Conservation (phyloP, 2,113 vertebrate genomes). For the Hippocampus barbouri region DNA sequence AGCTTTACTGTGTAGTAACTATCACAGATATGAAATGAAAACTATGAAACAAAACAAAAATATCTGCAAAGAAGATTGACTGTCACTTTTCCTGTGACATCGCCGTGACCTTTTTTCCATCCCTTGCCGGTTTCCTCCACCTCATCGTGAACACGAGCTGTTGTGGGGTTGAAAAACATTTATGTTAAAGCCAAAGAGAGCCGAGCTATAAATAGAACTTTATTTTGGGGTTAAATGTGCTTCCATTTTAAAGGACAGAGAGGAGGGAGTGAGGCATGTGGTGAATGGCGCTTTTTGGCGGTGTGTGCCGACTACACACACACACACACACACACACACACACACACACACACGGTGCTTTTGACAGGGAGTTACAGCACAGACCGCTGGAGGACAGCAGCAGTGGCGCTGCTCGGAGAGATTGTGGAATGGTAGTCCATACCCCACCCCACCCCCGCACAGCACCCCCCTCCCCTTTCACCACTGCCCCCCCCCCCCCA, state of each 20-base stretch:
- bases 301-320: conserved; percentile 38
- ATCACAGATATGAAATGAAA: background rate
- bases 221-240: conserved; percentile 64
- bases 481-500: conserved; percentile 59
- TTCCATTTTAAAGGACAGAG: conserved; percentile 63
- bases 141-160: background rate
- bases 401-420: conserved; percentile 48
- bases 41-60: background rate
- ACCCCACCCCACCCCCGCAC: background rate
- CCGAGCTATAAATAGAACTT: conserved; percentile 56
- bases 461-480: conserved; percentile 18
- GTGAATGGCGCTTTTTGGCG: conserved; percentile 59
- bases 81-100: background rate
- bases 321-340: conserved; percentile 23
- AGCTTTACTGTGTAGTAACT: background rate
- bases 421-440: conserved; percentile 70
- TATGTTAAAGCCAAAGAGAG: background rate
- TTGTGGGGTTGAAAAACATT: background rate
- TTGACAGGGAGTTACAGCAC: conserved; percentile 53
- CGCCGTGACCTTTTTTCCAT: background rate
- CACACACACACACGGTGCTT: conserved; percentile 35
- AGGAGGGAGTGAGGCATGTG: conserved; percentile 37
- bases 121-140: background rate
- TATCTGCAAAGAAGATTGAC: background rate
- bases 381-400: conserved; percentile 63